These are phyloP conservation scores for Drosophila tsacasi DNA, from an alignment of 1,140 invertebrate genomes.

Conservation along the genomic window DNA sequence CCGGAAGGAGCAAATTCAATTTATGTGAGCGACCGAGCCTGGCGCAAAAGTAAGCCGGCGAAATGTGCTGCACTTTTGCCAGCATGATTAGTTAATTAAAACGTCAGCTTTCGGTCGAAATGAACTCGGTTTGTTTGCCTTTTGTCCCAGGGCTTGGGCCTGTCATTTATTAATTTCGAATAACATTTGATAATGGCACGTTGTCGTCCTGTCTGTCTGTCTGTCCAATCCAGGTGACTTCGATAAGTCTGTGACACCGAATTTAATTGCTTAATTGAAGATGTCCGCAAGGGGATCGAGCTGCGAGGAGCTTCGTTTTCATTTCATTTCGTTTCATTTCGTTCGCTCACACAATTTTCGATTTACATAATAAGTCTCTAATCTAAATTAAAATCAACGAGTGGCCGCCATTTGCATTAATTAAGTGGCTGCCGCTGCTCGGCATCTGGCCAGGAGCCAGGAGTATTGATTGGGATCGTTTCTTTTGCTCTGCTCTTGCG, in stretches of 20 bases:
- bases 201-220: slow-evolving; percentile 7
- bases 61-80: slow-evolving; percentile 24
- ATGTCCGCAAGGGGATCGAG: slow-evolving; percentile 7
- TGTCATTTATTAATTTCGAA: slow-evolving; percentile 73
- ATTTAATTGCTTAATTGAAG: slow-evolving; percentile 78
- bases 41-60: slow-evolving; percentile 38
- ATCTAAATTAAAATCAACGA: slow-evolving; percentile 82
- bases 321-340: background rate
- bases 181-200: slow-evolving; percentile 50
- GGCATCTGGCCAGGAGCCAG: slow-evolving; percentile 36
- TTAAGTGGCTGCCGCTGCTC: slow-evolving; percentile 49
- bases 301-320: background rate
- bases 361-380: slow-evolving; percentile 76
- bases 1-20: slow-evolving; percentile 72
- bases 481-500: slow-evolving; percentile 47
- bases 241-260: slow-evolving; percentile 46
- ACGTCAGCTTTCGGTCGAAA: slow-evolving; percentile 56
- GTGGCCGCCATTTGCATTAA: slow-evolving; percentile 74
- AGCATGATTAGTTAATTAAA: slow-evolving; percentile 80
- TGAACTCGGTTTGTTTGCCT: slow-evolving; percentile 55
- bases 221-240: slow-evolving; percentile 13
- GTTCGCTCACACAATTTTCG: slow-evolving; percentile 48
- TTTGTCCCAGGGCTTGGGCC: slow-evolving; percentile 9
- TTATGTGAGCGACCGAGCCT: slow-evolving; percentile 49
- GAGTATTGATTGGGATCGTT: slow-evolving; percentile 75